Conservation (phyloP, 2,888 invertebrate species). For the Drosophila hamatofila region DNA sequence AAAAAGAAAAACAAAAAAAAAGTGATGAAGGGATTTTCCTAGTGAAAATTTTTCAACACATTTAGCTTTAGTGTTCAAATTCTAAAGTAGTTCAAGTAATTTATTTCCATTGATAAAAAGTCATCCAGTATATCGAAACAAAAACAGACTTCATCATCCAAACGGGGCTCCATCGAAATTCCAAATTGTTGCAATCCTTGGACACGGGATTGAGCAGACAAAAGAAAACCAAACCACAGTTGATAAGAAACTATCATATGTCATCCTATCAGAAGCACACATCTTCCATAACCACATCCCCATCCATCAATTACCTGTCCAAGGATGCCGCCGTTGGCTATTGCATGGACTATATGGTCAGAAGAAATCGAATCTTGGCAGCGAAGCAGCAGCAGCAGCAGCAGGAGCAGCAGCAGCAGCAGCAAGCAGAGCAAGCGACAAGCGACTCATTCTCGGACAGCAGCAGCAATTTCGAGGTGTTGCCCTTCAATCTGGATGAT, state of each 20-base stretch:
- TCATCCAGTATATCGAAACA: conserved; percentile 14
- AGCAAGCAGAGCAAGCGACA: background rate
- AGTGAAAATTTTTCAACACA: background rate
- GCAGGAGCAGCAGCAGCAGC: background rate
- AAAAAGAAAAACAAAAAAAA: background rate
- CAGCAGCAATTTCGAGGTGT: conserved; percentile 15
- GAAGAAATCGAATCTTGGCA: background rate
- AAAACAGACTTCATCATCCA: background rate
- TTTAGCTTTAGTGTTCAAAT: conserved; percentile 11
- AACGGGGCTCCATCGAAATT: conserved; percentile 39
- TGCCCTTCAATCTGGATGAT: conserved; percentile 33
- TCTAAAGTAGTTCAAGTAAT: background rate
- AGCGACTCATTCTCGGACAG: background rate
- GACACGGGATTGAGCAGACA: background rate
- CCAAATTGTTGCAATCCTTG: conserved; percentile 38
- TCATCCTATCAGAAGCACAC: conserved; percentile 16
- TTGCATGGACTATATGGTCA: conserved; percentile 37
- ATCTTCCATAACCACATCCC: background rate
- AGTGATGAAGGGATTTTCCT: background rate
- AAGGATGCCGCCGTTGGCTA: conserved; percentile 17
- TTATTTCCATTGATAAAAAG: conserved; percentile 3
- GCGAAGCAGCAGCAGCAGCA: background rate
- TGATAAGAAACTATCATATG: conserved; percentile 12
- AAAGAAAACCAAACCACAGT: background rate
- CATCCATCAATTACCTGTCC: conserved; percentile 3